These are phyloP conservation scores for Mycteria americana DNA, from an alignment of 2,797 vertebrate genomes.

Conservation along the genomic window DNA sequence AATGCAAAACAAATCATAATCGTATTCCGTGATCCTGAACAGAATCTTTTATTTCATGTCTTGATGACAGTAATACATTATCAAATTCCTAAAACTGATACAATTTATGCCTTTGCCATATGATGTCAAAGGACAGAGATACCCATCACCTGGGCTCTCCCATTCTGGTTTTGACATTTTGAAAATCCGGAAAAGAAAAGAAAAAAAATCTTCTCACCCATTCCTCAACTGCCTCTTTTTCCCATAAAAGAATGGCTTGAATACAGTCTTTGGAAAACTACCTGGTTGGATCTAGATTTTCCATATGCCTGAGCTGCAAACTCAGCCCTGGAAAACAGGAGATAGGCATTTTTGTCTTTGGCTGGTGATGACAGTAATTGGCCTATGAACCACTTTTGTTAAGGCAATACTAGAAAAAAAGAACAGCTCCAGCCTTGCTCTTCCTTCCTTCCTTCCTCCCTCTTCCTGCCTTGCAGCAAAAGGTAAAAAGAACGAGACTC, in stretches of 20 bases:
- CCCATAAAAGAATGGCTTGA: background rate
- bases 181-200: background rate
- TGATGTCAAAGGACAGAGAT: background rate
- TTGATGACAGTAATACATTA: background rate
- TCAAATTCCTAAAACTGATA: background rate
- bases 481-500: background rate
- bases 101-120: background rate
- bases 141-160: background rate
- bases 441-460: background rate
- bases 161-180: background rate
- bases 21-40: accelerated
- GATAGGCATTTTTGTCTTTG: background rate
- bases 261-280: background rate
- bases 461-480: background rate
- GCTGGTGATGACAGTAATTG: background rate
- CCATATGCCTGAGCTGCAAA: background rate
- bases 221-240: background rate
- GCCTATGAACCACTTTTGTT: background rate
- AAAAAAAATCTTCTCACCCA: background rate
- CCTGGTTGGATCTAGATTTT: background rate
- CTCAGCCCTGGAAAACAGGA: background rate
- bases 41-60: background rate
- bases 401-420: background rate
- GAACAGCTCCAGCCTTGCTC: background rate
- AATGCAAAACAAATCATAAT: background rate